Evolutionary conservation across 2,797 vertebrate species (phyloP).

Genomic region (Macroramphosus scolopax): DNA sequence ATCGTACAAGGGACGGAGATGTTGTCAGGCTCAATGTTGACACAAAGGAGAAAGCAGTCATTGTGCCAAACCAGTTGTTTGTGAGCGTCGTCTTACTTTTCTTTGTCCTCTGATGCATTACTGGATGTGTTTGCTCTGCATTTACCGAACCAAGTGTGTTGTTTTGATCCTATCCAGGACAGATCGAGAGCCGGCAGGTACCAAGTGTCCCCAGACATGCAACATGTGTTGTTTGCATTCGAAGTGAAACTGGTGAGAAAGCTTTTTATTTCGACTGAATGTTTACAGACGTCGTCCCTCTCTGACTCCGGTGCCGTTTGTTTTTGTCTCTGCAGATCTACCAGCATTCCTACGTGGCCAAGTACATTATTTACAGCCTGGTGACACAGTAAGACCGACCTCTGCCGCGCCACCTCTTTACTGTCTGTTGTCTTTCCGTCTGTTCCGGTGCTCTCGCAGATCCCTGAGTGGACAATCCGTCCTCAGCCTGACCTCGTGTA

Average conservation of each 20-base stretch:
- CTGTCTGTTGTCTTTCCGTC: background rate
- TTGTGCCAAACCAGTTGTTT: slow-evolving; percentile 91
- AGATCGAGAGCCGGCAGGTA: slow-evolving; percentile 86
- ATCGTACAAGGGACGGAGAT: slow-evolving; percentile 82
- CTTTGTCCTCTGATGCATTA: background rate
- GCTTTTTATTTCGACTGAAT: background rate
- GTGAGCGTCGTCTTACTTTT: slow-evolving; percentile 79
- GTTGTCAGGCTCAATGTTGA: slow-evolving; percentile 84
- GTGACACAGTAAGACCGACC: slow-evolving; percentile 87
- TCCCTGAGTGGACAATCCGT: too few species aligned
- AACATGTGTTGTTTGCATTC: slow-evolving; percentile 89
- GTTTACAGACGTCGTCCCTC: background rate
- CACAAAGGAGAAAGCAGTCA: slow-evolving; percentile 71
- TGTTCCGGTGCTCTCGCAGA: slow-evolving; percentile 1
- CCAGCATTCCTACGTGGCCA: slow-evolving; percentile 87
- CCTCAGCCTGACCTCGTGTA: slow-evolving; percentile 20
- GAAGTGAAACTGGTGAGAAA: slow-evolving; percentile 88
- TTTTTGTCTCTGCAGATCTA: slow-evolving; percentile 82
- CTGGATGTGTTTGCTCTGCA: background rate
- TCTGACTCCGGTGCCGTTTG: slow-evolving; percentile 29
- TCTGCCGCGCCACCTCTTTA: slow-evolving; percentile 10
- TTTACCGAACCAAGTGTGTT: background rate
- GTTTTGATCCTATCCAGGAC: slow-evolving; percentile 72
- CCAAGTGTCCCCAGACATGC: slow-evolving; percentile 90
- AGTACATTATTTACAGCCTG: slow-evolving; percentile 94